Base-by-base conservation (phyloP, 2,797 vertebrate genomes). In the Oryzias sinensis region DNA sequence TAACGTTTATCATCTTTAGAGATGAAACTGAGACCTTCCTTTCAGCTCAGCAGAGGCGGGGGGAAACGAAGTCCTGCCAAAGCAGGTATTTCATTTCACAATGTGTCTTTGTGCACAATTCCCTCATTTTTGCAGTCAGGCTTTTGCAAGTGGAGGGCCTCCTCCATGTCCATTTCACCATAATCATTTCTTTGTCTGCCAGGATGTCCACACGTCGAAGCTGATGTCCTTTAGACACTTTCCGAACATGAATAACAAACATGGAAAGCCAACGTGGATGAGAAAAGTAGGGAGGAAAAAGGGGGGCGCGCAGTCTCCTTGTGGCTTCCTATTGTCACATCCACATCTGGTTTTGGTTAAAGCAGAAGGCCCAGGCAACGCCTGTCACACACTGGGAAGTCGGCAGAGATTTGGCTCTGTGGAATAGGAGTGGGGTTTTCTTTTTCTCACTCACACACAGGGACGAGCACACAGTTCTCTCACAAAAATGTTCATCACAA, bases 291-390 rank as follows among this genome's bases (percentile, higher is more conserved):
- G 68, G 77, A 3, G n/a, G 8, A 7, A n/a, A 22, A 46, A 69
- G 70, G 78, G 4, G 77, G 74, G 46, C 62, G 85, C 86, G 88
- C 89, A 72, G 93, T 93, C 81, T 81, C 82, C 78, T 71, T 74
- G 76, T 72, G 83, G 85, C 82, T 88, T 82, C 79, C 85, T 87
- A 94, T 95, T 97, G 95, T 97, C 94, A 94, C 93, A 90, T 91
- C 83, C 54, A 80, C 95, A 97, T 95, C 93, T 97, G 95, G 93
- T 84, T 91, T 91, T 93, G 90, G 93, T 97, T 96, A 96, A n/a
- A 86, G 90, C 70, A 64, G 81, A 88, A 91, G 93, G 93, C 90
- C 89, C 74, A 83, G 91, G 91, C 92, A 93, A 93, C 94, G 94
- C 90, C 90, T 91, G 92, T 93, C 87, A 88, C 93, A 92, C 91